These are phyloP conservation scores for Laupala kohalensis DNA, from an alignment of 1,140 invertebrate genomes.

Conservation along the genomic window DNA sequence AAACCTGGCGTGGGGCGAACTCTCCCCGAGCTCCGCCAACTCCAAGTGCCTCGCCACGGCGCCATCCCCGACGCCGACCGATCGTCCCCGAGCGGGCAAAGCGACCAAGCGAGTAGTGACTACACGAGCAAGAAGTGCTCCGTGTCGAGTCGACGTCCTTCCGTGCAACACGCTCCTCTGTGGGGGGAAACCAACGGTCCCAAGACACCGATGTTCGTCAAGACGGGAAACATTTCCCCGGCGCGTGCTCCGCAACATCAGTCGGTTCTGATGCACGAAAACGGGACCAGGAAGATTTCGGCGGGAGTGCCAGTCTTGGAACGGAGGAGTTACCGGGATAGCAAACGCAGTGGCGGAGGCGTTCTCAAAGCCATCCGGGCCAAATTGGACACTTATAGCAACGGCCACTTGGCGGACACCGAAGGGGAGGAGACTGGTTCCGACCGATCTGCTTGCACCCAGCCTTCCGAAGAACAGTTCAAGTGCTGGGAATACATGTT, in stretches of 20 bases:
- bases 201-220: background rate
- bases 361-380: constrained; percentile 8
- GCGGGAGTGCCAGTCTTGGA: constrained; percentile 11
- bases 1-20: background rate
- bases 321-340: constrained; percentile 13
- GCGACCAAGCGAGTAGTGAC: constrained; percentile 48
- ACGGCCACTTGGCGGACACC: constrained; percentile 21
- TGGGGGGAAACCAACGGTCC: too few relatives aligned
- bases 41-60: background rate
- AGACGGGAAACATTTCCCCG: background rate
- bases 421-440: constrained; percentile 36
- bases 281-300: constrained; percentile 24
- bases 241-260: constrained; percentile 16
- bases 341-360: constrained; percentile 8
- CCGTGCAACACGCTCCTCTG: background rate
- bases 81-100: constrained; percentile 71
- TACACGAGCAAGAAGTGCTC: background rate
- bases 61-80: constrained; percentile 34
- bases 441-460: constrained; percentile 36
- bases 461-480: constrained; percentile 68
- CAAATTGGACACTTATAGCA: constrained; percentile 14
- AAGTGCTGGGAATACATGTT: constrained; percentile 89
- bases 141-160: background rate
- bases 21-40: background rate
- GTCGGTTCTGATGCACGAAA: constrained; percentile 28